Percentiles rank a stretch among this genome's conserved stretches.
phyloP scores from a whole-genome alignment of 2,113 vertebrate genomes.

The Rhegmatorhina hoffmannsi region DNA sequence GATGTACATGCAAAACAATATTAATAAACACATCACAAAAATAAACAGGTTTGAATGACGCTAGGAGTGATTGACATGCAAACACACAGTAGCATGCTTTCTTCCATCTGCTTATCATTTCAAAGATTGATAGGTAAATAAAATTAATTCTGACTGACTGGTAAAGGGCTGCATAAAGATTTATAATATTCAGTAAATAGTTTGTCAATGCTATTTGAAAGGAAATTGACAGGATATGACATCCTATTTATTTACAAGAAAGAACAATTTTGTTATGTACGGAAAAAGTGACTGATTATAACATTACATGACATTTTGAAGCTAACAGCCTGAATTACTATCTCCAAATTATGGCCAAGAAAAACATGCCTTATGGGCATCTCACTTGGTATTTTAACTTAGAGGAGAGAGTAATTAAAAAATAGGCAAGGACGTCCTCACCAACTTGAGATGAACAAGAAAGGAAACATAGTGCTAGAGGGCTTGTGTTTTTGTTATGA shows the following conservation, averaged over 20 bases:
- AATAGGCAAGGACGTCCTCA: neutral
- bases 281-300: slow-evolving; percentile 36
- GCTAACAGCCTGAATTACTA: slow-evolving; percentile 41
- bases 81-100: neutral
- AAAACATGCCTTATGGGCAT: slow-evolving; percentile 40
- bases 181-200: slow-evolving; percentile 22
- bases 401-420: slow-evolving; percentile 42
- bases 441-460: neutral
- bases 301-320: slow-evolving; percentile 53
- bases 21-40: slow-evolving; percentile 15
- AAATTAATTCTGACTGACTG: slow-evolving; percentile 37
- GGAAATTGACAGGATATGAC: slow-evolving; percentile 4
- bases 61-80: slow-evolving; percentile 13
- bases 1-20: neutral
- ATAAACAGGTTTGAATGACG: neutral
- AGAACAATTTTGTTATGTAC: slow-evolving; percentile 1
- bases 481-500: neutral
- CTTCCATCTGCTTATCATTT: slow-evolving; percentile 16
- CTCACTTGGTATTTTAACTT: slow-evolving; percentile 22
- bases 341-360: neutral
- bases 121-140: slow-evolving; percentile 13
- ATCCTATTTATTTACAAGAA: slow-evolving; percentile 43
- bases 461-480: neutral
- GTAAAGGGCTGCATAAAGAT: slow-evolving; percentile 17
- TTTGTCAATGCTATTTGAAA: slow-evolving; percentile 39